These are phyloP conservation scores for Chymomyza procnemis DNA, from an alignment of 2,888 invertebrate species.

Conservation along the genomic window DNA sequence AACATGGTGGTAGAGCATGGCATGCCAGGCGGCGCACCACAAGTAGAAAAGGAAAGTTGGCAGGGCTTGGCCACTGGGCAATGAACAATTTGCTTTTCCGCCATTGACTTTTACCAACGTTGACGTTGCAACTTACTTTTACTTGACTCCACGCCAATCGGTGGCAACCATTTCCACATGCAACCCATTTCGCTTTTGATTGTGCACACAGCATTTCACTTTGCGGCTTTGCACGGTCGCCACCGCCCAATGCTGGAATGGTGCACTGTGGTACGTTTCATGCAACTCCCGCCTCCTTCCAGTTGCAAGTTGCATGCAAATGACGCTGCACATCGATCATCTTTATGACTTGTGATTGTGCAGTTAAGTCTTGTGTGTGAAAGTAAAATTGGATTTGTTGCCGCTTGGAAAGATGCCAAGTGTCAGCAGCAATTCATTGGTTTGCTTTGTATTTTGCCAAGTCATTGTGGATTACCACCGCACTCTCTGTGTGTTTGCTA, in stretches of 20 bases:
- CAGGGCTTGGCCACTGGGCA: conserved; percentile 43
- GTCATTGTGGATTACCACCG: conserved; percentile 31
- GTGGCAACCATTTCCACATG: background rate
- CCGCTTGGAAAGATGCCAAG: conserved; percentile 9
- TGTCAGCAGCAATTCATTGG: conserved; percentile 20
- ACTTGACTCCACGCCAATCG: conserved; percentile 35
- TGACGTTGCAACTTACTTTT: conserved; percentile 62
- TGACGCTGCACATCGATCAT: conserved; percentile 64
- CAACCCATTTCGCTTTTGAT: conserved; percentile 63
- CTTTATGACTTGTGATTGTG: conserved; percentile 59
- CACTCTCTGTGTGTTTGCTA: conserved; percentile 38
- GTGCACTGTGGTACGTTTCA: background rate
- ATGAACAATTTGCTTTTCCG: conserved; percentile 35
- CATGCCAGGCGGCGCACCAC: background rate
- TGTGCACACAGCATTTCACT: conserved; percentile 60
- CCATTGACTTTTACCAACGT: conserved; percentile 5
- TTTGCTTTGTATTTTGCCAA: conserved; percentile 29
- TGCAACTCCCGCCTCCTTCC: background rate
- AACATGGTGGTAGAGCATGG: conserved; percentile 36
- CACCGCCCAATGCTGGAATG: conserved; percentile 19
- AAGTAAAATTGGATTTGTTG: conserved; percentile 63
- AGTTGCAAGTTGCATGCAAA: conserved; percentile 49
- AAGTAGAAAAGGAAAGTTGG: conserved; percentile 61
- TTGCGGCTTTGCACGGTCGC: conserved; percentile 18
- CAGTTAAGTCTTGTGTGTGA: conserved; percentile 48